Base-by-base conservation (phyloP, 2,888 invertebrate species). In the Dryocosmus kuriphilus region DNA sequence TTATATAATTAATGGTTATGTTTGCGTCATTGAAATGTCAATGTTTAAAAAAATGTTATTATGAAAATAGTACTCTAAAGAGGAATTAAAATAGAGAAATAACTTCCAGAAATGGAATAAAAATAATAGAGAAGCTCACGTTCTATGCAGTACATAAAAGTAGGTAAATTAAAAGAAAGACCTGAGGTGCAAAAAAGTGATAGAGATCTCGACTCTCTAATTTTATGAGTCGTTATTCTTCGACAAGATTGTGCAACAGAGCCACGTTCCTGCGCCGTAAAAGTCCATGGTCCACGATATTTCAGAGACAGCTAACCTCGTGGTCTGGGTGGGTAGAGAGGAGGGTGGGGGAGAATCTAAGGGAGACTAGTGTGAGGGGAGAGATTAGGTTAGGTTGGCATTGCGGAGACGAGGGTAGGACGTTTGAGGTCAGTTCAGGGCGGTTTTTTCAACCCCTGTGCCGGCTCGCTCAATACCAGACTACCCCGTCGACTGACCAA, bases 401-500 rank as follows among this genome's bases (percentile, higher is more conserved):
- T 88, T 88, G 88, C 87, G 84, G 87, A 90, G 90, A 90, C 88
- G 90, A 90, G 90, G 90, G 90, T 90, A 89, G 90, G 88, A 90
- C 90, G 89, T 90, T 90, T 90, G 90, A 91, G 90, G 90, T 90
- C 90, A 89, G 90, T 90, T 89, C 89, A 90, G 91, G 90, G 89
- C 89, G 91, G 90, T 90, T 91, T 91, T 90, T 90, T 90, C 89
- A 89, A 88, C 89, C 90, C 90, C 86, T 88, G 86, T 86, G 85
- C 85, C 87, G 88, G 86, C 85, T 88, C 91, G 91, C 90, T 91
- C 91, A 88, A 91, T 91, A 91, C 91, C 88, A 84, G 87, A 84
- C 87, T 86, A 86, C 87, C 88, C 87, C 86, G 77, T 82, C 83
- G 83, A 88, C 87, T 91, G 91, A 91, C 91, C 91, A 91, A 91